Base-by-base conservation (phyloP, 2,888 invertebrate genomes). In the Apodemia hepburni region DNA sequence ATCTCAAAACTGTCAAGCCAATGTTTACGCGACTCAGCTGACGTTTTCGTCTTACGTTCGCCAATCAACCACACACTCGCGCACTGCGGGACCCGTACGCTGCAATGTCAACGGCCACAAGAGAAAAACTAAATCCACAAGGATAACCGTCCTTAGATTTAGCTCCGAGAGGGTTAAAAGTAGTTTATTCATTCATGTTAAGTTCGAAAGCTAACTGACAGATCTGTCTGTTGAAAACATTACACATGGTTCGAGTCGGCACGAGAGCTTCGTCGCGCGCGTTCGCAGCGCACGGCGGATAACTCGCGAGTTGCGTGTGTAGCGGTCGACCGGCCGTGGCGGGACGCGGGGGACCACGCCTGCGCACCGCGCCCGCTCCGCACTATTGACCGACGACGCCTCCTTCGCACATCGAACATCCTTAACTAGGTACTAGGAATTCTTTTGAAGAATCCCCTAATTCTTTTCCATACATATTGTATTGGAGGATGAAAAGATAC, bases 381-480 rank as follows among this genome's bases (percentile, higher is more conserved):
- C 87, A 79, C 88, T 91, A 91, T 91, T 89, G 90, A 91, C 90
- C 90, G 87, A 89, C 87, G 85, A 86, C 88, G 88, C 89, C 90
- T 89, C 86, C 86, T 87, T 87, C 84, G 85, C 84, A 88, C 86
- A 82, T 83, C 85, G 86, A 87, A 88, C 86, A 85, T 90, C 89
- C 88, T 89, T 91, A 90, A 87, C 89, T 85, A 87, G 85, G 82
- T 82, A 85, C 85, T 80, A 80, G 81, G 81, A 84, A 86, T 84
- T 83, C 84, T 84, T 86, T 88, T 84, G 81, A 87, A 87, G 87
- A 87, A 87, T 81, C 82, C 82, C 85, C 82, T 85, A 85, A 88
- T 85, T 84, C 78, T 77, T 80, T 78, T 77, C 76, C 64, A 47
- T 33, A 57, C 45, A 58, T 58, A 62, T 58, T 45, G 45, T 58